phyloP scores from a whole-genome alignment of 1,140 invertebrate species.

The Steinernema feltiae region DNA sequence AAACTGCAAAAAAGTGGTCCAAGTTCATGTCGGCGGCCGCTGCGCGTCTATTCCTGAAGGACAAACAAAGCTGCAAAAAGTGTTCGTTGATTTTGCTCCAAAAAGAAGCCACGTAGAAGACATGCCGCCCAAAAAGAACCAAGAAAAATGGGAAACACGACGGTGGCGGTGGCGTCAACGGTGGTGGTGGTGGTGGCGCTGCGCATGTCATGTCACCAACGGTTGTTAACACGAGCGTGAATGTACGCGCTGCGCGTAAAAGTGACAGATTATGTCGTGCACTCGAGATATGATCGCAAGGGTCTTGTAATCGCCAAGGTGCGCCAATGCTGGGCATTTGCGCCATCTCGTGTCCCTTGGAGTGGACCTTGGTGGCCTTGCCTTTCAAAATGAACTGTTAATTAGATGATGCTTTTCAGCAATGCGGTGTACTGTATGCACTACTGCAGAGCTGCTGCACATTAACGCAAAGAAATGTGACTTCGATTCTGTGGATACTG shows the following conservation, averaged over 20 bases:
- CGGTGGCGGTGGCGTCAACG: no score
- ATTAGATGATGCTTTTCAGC: no score
- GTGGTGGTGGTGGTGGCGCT: no score
- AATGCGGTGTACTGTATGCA: no score
- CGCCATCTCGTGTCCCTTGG: no score
- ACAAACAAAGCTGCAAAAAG: background rate
- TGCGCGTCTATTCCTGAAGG: background rate
- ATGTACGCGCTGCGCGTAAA: background rate
- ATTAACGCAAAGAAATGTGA: no score
- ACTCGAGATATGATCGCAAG: constrained; percentile 1
- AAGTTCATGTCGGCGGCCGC: background rate
- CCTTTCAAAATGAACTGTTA: no score
- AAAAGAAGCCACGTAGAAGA: background rate
- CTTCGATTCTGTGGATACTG: no score
- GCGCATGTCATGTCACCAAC: background rate
- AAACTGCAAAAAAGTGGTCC: background rate
- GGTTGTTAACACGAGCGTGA: background rate
- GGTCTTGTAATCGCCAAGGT: constrained; percentile 10
- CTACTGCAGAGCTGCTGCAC: no score
- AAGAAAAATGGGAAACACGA: constrained; percentile 11
- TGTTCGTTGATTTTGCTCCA: background rate
- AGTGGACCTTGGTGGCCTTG: no score
- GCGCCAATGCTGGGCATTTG: no score
- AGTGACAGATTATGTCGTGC: constrained; percentile 8
- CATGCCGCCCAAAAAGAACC: background rate